These are phyloP conservation scores for Chamaetylas fuelleborni DNA, from an alignment of 2,113 vertebrate species.

Conservation along the genomic window DNA sequence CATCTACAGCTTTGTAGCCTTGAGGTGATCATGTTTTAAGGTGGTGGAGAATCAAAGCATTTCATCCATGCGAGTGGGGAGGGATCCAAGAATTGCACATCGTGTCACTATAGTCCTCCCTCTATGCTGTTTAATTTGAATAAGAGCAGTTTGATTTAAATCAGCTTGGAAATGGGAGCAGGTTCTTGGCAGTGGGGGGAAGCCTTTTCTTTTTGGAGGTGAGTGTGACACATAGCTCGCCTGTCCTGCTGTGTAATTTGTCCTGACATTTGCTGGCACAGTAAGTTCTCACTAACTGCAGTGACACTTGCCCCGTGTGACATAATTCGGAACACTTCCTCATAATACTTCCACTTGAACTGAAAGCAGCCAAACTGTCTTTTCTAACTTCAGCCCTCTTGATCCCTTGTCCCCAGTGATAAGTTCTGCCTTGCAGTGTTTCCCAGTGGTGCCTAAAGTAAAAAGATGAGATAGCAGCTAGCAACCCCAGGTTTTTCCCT, in stretches of 20 bases:
- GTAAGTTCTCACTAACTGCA: background rate
- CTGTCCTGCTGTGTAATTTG: background rate
- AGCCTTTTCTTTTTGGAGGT: background rate
- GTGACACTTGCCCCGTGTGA: background rate
- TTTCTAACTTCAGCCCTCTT: conserved; percentile 27
- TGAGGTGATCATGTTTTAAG: background rate
- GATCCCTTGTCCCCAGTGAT: background rate
- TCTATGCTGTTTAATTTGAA: background rate
- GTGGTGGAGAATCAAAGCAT: background rate
- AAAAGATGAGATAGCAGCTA: conserved; percentile 3
- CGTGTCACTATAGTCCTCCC: background rate
- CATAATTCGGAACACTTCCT: background rate
- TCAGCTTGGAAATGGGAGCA: background rate
- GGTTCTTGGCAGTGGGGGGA: background rate
- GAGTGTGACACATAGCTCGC: background rate
- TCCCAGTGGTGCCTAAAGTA: background rate
- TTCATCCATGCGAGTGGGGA: background rate
- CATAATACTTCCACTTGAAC: conserved; percentile 24
- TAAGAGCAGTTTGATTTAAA: background rate
- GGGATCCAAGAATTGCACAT: background rate
- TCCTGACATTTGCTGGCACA: background rate
- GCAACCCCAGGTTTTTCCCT: background rate
- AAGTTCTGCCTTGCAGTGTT: conserved; percentile 23
- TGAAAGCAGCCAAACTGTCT: conserved; percentile 23
- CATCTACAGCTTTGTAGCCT: background rate